phyloP scores from a whole-genome alignment of 2,888 invertebrate species.

The Trichogramma dendrolimi region DNA sequence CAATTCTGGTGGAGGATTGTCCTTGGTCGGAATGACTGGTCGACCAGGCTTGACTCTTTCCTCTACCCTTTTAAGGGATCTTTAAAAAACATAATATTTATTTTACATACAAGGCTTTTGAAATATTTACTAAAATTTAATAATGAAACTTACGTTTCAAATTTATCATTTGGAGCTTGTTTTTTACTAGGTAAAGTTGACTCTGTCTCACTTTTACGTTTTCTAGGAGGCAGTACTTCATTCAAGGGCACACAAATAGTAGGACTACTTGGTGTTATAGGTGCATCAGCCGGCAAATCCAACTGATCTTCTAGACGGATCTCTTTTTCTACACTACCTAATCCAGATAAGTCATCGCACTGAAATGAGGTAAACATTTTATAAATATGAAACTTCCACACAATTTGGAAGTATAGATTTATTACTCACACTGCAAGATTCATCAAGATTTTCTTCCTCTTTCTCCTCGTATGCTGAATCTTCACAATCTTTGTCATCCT shows the following conservation, averaged over 20 bases:
- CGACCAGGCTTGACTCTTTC: constrained; percentile 49
- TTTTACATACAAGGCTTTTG: background rate
- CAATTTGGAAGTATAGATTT: background rate
- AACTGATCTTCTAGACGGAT: constrained; percentile 18
- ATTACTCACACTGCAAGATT: constrained; percentile 42
- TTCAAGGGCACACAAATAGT: constrained; percentile 46
- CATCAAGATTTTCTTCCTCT: constrained; percentile 45
- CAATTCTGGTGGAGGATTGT: constrained; percentile 75
- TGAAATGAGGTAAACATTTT: background rate
- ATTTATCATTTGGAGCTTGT: constrained; percentile 54
- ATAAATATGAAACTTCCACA: background rate
- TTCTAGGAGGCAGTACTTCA: constrained; percentile 45
- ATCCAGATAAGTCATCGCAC: constrained; percentile 1
- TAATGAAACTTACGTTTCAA: constrained; percentile 35
- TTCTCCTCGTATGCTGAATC: constrained; percentile 45
- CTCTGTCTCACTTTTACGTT: constrained; percentile 48
- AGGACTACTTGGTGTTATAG: constrained; percentile 38
- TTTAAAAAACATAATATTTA: constrained; percentile 25
- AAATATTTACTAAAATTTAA: background rate
- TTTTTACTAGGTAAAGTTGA: constrained; percentile 56
- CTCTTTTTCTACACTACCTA: constrained; percentile 17
- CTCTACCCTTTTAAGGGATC: constrained; percentile 43
- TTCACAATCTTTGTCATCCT: constrained; percentile 44
- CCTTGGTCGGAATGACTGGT: constrained; percentile 68
- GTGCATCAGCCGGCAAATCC: constrained; percentile 31